Base-by-base conservation (phyloP, 2,113 vertebrate genomes). In the Megaceryle maxima region DNA sequence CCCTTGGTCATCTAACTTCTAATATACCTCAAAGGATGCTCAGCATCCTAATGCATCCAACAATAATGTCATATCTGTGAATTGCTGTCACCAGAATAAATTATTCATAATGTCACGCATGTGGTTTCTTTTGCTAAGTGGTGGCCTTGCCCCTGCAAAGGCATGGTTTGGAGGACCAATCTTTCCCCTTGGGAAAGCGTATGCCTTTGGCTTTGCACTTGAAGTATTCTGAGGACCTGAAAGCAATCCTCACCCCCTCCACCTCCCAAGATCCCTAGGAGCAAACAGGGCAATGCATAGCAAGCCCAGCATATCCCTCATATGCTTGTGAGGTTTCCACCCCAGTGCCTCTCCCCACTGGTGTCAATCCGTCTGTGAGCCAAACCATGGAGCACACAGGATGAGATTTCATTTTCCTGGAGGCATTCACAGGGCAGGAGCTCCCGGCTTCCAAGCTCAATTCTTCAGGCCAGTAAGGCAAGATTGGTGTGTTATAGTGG, bases 311-410 rank as follows among this genome's bases (percentile, higher is more conserved):
- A 0, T 13, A 25, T 6, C 16, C 43, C 28, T 16, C 9, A 8
- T 8, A 37, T 1, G 1, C 63, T 28, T 7, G 1, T 1, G 5
- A 60, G 21, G 5, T 29, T 78, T 43, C 59, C 39, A 63, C 2
- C 6, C 28, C 13, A 12, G 43, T 3, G 0, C 8, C 2, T 46
- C 64, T 56, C n/a, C 44, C 37, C 25, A n/a, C 13, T 1, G 1
- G 29, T 35, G n/a, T 26, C 0, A 0, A 50, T 18, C 64, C 0
- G 0, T 16, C 53, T 44, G 53, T 0, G 3, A 67, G 37, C 5
- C 9, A 62, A 83, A 57, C 4, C n/a, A 59, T 1, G 5, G 63
- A 56, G 6, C 46, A 79, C 37, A 57, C 4, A 35, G 4, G 2
- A 83, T 20, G 59, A 50, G 25, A 29, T 55, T 57, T 56, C 10